These are phyloP conservation scores for Microctenopoma stevenorrisi DNA, from an alignment of 2,797 vertebrate species.

Conservation along the genomic window DNA sequence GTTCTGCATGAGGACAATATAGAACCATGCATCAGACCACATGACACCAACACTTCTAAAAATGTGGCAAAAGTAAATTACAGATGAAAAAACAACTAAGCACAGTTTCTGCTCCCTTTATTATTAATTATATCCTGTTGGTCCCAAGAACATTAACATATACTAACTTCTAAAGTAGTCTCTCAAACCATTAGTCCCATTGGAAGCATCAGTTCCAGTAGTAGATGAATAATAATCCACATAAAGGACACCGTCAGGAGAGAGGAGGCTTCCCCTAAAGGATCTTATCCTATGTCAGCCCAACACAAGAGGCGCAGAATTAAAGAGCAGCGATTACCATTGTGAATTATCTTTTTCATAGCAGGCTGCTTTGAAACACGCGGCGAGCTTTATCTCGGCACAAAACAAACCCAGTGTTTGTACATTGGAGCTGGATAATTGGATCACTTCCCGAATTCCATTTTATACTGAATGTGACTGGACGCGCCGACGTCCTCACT, in stretches of 20 bases:
- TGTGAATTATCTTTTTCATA: slow-evolving; percentile 64
- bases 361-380: slow-evolving; percentile 62
- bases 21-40: neutral
- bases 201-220: slow-evolving; percentile 24
- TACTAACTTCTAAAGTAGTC: slow-evolving; percentile 37
- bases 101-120: neutral
- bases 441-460: slow-evolving; percentile 69
- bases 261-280: slow-evolving; percentile 47
- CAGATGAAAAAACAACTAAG: neutral
- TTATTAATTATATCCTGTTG: neutral
- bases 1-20: too few relatives aligned
- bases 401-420: slow-evolving; percentile 59
- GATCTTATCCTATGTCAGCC: slow-evolving; percentile 64
- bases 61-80: neutral
- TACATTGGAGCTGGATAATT: slow-evolving; percentile 74
- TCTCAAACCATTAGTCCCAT: slow-evolving; percentile 24
- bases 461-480: slow-evolving; percentile 51
- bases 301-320: slow-evolving; percentile 62
- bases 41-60: neutral
- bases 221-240: slow-evolving; percentile 44
- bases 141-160: slow-evolving; percentile 7
- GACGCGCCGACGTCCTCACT: slow-evolving; percentile 1
- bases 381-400: slow-evolving; percentile 63
- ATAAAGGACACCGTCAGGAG: slow-evolving; percentile 46
- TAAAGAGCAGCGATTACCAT: slow-evolving; percentile 62